Base-by-base conservation (phyloP, 2,888 invertebrate species). In the Gerris lacustris region DNA sequence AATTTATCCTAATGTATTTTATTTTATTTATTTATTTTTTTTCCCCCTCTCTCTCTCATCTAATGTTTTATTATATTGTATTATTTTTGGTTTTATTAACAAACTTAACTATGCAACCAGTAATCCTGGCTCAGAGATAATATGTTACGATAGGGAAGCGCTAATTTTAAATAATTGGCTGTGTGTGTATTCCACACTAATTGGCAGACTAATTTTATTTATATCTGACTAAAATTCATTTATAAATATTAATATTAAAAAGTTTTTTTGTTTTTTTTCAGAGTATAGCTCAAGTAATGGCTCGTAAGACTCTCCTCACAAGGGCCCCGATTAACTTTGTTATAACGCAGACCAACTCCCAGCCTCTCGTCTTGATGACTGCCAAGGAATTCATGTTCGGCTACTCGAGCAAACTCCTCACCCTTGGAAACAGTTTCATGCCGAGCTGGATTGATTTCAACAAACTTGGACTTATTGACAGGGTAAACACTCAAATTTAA, bases 341-440 rank as follows among this genome's bases (percentile, higher is more conserved):
- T 4, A 87, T 93, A 68, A 79, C 83, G 2, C 82, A 88, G 71
- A 88, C 90, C 0, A 84, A 88, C 55, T 84, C 87, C 5, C 82
- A 86, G 75, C 91, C 93, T 0, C 82, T 94, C 31, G 87, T 89
- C 5, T 82, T 84, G 77, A 91, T 92, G 88, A 91, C 92, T 0
- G 93, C 94, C 0, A 86, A 81, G 73, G 92, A 94, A 79, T 92
- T 94, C 80, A 91, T 94, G 91, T 94, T 94, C 82, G 93, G 93
- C 0, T 92, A 91, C 81, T 82, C 88, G 75, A 90, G 91, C n/a
- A 83, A 89, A 5, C 82, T 94, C 71, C 88, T 94, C 80, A 89
- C 89, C 1, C 79, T 94, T 70, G 94, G 94, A 0, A 91, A 94
- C 79, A 88, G 87, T 18, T 85, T 94, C 76, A 81, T 94, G 82